A percentile compares a stretch with the other conserved stretches of the same genome.
These are phyloP conservation scores for Pristionchus arcanus DNA, from an alignment of 2,888 invertebrate genomes.

Conservation along the genomic window DNA sequence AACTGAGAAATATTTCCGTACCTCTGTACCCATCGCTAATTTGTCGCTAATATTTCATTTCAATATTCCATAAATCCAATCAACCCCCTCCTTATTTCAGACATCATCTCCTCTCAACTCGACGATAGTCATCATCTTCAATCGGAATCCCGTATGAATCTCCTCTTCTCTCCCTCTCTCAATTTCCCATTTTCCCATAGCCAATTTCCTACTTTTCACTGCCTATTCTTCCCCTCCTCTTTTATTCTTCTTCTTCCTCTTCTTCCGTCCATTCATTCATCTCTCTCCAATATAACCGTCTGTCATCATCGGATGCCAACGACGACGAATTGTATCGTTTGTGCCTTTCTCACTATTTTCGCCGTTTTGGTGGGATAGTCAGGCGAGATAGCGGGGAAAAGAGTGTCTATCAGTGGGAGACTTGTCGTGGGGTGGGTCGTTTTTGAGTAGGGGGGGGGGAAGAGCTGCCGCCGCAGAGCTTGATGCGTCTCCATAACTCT, in stretches of 20 bases:
- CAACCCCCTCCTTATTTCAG: neutral
- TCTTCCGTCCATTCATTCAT: constrained; percentile 44
- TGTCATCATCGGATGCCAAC: neutral
- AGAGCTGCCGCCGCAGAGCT: neutral
- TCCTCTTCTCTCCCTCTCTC: constrained; percentile 1
- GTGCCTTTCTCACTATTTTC: neutral
- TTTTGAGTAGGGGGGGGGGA: neutral
- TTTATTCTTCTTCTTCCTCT: neutral
- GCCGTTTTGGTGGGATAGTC: neutral
- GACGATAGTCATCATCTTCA: neutral
- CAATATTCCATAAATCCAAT: neutral
- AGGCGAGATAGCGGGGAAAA: neutral
- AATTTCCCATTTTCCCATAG: neutral
- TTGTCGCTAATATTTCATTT: too few relatives aligned
- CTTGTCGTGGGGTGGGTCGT: neutral
- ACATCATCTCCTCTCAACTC: neutral
- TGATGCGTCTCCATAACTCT: constrained; percentile 2
- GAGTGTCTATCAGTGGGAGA: neutral
- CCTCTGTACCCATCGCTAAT: neutral
- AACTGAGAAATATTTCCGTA: neutral
- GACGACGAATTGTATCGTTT: neutral
- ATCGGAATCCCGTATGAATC: constrained; percentile 21
- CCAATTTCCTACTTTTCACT: constrained; percentile 38
- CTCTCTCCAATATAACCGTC: constrained; percentile 40
- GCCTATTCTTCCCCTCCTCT: neutral